Conservation (phyloP, 2,797 vertebrate species). For the Arctocebus calabarensis region DNA sequence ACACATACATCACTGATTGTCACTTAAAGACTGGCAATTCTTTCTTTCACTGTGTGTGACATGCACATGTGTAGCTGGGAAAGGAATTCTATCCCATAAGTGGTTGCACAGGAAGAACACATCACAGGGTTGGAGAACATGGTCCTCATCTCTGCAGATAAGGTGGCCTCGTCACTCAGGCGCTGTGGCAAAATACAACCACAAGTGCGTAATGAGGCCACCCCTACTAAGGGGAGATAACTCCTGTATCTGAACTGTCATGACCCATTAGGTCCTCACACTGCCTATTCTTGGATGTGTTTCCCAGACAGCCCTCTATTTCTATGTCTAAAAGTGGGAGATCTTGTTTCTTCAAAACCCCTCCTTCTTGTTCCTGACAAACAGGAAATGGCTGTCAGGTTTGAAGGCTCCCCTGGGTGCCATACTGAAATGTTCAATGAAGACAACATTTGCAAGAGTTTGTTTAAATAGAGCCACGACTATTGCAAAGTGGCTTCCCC, state of each 20-base stretch:
- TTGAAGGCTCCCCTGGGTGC: conserved; percentile 62
- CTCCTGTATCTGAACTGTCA: conserved; percentile 70
- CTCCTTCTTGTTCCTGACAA: conserved; percentile 67
- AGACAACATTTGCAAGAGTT: conserved; percentile 57
- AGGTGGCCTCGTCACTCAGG: conserved; percentile 61
- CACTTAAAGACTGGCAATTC: conserved; percentile 43
- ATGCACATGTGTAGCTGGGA: neutral
- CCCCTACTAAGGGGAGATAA: conserved; percentile 45
- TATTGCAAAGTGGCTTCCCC: conserved; percentile 54
- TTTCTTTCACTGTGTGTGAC: neutral
- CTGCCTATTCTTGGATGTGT: conserved; percentile 52
- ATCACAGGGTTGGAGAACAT: neutral
- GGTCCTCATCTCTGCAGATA: conserved; percentile 56
- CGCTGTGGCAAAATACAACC: conserved; percentile 47
- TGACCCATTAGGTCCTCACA: conserved; percentile 51
- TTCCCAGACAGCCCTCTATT: conserved; percentile 58
- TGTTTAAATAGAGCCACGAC: conserved; percentile 44
- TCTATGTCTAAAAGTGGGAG: conserved; percentile 53
- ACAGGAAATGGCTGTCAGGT: conserved; percentile 73
- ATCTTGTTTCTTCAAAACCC: conserved; percentile 58
- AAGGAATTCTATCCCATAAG: neutral
- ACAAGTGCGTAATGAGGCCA: conserved; percentile 61
- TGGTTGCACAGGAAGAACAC: conserved; percentile 15
- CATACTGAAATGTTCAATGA: conserved; percentile 71
- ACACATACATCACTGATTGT: neutral